Conservation (phyloP, 2,113 vertebrate species). For the Chrysemys picta region DNA sequence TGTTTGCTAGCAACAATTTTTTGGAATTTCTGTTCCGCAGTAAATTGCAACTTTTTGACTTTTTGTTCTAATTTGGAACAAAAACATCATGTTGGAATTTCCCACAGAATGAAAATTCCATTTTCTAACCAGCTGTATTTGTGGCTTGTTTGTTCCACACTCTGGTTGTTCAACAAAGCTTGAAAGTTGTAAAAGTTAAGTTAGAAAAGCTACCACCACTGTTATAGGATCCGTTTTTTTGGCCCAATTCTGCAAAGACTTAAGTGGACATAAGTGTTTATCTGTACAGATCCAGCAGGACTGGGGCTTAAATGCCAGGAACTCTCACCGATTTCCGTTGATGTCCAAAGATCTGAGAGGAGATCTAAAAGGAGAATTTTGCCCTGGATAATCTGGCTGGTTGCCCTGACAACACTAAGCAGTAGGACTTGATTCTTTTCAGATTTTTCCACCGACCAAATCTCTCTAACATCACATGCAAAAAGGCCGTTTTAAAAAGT, state of each 20-base stretch:
- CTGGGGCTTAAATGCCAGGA: not conserved
- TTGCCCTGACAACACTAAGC: not conserved
- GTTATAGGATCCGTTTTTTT: not conserved
- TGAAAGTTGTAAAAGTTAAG: conserved; percentile 8
- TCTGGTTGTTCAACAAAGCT: not conserved
- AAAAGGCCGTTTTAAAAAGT: not conserved
- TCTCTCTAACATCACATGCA: not conserved
- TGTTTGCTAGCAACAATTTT: no score
- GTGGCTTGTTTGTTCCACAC: not conserved
- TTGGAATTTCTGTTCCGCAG: not conserved
- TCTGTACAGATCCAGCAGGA: not conserved
- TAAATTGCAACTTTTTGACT: not conserved
- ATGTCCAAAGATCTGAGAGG: not conserved
- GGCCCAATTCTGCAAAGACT: not conserved
- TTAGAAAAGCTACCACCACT: not conserved
- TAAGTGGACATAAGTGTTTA: not conserved
- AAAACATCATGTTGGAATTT: not conserved
- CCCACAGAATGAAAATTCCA: not conserved
- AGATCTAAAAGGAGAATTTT: not conserved
- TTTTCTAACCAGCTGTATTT: not conserved
- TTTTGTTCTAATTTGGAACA: not conserved
- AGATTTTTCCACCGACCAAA: conserved; percentile 13
- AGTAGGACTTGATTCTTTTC: conserved; percentile 32
- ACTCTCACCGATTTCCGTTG: not conserved
- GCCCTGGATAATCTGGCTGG: not conserved